Conservation (phyloP, 2,113 vertebrate species). For the Festucalex cinctus region DNA sequence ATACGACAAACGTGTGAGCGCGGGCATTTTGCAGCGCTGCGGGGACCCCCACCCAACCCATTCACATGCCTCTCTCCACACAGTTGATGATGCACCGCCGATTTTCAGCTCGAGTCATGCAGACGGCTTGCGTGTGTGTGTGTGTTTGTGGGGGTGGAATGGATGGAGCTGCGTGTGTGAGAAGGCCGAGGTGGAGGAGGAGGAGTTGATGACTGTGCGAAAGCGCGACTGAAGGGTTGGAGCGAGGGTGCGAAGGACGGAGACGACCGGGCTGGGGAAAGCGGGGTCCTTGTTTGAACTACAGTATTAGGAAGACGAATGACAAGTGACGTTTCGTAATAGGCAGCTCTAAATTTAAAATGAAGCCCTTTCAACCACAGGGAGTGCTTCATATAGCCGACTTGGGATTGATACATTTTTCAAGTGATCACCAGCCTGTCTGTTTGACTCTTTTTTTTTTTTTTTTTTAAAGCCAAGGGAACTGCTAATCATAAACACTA, state of each 20-base stretch:
- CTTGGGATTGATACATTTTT: constrained; percentile 25
- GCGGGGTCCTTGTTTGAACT: background rate
- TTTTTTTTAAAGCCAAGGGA: no score
- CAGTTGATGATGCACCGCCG: constrained; percentile 63
- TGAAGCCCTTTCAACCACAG: background rate
- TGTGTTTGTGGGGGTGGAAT: constrained; percentile 45
- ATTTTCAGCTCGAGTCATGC: constrained; percentile 59
- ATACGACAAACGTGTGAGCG: constrained; percentile 40
- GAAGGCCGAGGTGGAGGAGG: constrained; percentile 21
- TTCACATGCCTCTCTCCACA: constrained; percentile 43
- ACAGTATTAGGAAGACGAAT: background rate
- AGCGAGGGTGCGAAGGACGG: constrained; percentile 24
- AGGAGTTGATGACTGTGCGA: constrained; percentile 47
- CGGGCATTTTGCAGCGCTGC: constrained; percentile 15
- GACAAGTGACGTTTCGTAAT: background rate
- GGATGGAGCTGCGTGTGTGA: constrained; percentile 34
- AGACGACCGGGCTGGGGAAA: constrained; percentile 21
- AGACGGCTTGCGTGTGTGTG: constrained; percentile 21
- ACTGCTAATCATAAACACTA: no score
- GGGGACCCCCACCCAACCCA: constrained; percentile 7
- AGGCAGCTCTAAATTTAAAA: background rate
- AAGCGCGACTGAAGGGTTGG: constrained; percentile 44
- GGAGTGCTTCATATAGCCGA: background rate
- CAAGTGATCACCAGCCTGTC: background rate
- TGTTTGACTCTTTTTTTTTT: no score